phyloP scores from a whole-genome alignment of 2,113 vertebrate species.

The Onychorhynchus coronatus region DNA sequence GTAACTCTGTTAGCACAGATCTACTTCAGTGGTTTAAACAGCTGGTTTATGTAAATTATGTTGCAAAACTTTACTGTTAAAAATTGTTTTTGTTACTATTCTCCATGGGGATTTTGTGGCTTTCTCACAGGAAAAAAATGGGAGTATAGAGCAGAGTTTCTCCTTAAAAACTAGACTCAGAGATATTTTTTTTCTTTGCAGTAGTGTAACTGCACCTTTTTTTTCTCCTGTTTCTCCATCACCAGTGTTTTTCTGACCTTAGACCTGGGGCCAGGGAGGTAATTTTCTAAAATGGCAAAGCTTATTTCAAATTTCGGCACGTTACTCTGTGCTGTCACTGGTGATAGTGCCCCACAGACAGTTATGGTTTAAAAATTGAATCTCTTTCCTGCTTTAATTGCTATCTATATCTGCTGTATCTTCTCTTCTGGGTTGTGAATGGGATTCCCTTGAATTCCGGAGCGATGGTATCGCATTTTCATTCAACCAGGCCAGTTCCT shows the following conservation, averaged over 20 bases:
- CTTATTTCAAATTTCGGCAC: not conserved
- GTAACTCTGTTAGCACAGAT: not conserved
- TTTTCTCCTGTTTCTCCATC: not conserved
- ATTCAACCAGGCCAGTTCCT: not conserved
- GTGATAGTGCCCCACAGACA: not conserved
- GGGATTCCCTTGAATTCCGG: not conserved
- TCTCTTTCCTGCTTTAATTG: not conserved
- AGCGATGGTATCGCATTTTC: accelerated
- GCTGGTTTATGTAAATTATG: not conserved
- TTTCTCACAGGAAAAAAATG: not conserved
- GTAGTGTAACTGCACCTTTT: not conserved
- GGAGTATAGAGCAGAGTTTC: not conserved
- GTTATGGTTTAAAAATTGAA: not conserved
- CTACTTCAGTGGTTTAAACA: not conserved
- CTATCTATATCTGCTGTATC: accelerated
- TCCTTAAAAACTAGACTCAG: not conserved
- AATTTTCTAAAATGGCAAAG: not conserved
- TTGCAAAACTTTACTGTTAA: not conserved
- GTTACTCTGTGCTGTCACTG: not conserved
- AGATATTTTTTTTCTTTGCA: not conserved
- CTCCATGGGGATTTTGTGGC: not conserved
- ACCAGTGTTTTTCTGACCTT: not conserved
- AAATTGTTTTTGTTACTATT: not conserved
- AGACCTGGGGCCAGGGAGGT: not conserved
- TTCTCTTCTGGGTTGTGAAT: not conserved